Evolutionary conservation across 1,140 invertebrate genomes (phyloP), one percentile per base, ranked within the genome.

Genomic region (Polyergus mexicanus): DNA sequence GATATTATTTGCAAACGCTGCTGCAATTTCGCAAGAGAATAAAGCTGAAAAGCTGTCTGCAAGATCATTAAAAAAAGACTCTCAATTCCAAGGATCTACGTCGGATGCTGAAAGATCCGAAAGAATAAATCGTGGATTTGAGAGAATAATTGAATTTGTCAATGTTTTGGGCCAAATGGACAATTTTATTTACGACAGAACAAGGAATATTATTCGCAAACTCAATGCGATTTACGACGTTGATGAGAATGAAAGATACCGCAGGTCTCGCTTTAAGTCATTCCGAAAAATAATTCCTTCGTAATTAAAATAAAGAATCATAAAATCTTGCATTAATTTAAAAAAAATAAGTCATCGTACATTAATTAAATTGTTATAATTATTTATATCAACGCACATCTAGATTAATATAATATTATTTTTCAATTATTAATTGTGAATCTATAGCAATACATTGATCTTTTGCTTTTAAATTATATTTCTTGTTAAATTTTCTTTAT

Each of bases 91-190:
- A 69, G 44, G 35, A 75, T 32, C 5, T 22, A 58, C 56, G 28
- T 51, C 63, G 7, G 72, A 68, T n/a, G n/a, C 60, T 38, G 84
- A 91, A 22, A 87, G 76, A 81, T 60, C 80, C 0, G 86, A 91
- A 54, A 85, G 76, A 35, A 89, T 93, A 66, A 94, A 94, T 51
- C 83, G 72, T 7, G 88, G 88, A 75, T 93, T 94, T 38, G 92
- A 94, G 44, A 93, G 88, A 75, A 89, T 94, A 69, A 91, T 94
- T 60, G 88, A 93, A 71, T 88, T 94, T 7, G 84, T 94, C 7
- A 93, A 91, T 66, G 78, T 94, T n/a, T 81, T 94, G 10, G 92
- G 90, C 13, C 92, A 93, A 86, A 76, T 94, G 38, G 92, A 94
- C 51, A 89, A 90, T 75, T 94, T 93, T 56, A 86, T 94, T 35